A percentile compares a stretch with the other conserved stretches of the same genome.
Conservation (phyloP, 2,113 vertebrate genomes). For the Crotalus horridus region DNA sequence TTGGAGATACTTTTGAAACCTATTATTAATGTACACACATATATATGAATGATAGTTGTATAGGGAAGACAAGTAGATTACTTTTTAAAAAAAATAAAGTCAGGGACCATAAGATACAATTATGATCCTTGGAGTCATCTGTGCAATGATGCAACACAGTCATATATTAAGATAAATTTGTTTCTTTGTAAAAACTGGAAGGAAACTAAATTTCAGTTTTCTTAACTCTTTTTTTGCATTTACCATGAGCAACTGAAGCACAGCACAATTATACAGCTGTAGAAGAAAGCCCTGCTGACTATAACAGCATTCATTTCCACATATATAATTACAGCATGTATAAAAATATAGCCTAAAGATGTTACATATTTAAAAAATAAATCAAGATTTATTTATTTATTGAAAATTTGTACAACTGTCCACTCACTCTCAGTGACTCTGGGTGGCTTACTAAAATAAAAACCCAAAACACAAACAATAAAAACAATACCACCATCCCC, state of each 20-base stretch:
- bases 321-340: not conserved
- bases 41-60: not conserved
- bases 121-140: not conserved
- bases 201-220: not conserved
- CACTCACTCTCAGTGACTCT: no score
- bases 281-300: not conserved
- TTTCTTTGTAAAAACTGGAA: not conserved
- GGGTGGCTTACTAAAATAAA: no score
- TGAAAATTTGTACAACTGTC: no score
- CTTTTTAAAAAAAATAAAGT: not conserved
- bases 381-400: not conserved
- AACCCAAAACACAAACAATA: no score
- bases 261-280: not conserved
- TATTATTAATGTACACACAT: not conserved
- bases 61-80: not conserved
- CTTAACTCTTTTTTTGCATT: not conserved
- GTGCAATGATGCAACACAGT: not conserved
- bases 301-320: not conserved
- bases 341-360: not conserved
- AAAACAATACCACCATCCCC: no score
- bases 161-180: slow-evolving; percentile 4
- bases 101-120: not conserved
- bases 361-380: not conserved
- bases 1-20: not conserved
- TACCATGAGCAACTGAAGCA: not conserved